Conservation (phyloP, 2,113 vertebrate species). For the Halichoerus grypus region DNA sequence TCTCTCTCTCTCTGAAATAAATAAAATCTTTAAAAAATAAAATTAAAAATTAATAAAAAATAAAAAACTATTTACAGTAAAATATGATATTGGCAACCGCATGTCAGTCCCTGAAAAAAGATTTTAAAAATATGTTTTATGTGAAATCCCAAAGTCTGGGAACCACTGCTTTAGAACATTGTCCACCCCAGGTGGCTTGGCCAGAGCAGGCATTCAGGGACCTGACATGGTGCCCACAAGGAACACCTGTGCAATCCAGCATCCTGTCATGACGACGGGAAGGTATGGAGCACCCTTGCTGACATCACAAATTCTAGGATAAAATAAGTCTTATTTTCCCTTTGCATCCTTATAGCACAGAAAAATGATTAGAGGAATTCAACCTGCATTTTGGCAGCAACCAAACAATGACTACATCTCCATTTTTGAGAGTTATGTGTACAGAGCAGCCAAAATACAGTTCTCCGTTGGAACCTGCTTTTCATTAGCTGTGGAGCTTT, state of each 20-base stretch:
- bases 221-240: fast-evolving
- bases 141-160: background rate
- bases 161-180: background rate
- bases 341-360: background rate
- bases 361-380: background rate
- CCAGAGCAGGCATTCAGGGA: no score
- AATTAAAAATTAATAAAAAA: no score
- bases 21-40: no score
- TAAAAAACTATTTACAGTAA: background rate
- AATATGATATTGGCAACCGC: background rate
- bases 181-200: background rate
- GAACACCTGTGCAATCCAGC: no score
- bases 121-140: background rate
- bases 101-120: background rate
- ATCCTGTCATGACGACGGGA: background rate
- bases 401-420: background rate
- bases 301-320: background rate
- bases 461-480: background rate
- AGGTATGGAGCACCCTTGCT: background rate
- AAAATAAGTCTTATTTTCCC: background rate
- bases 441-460: background rate
- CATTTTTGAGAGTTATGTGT: background rate
- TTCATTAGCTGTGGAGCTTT: background rate
- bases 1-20: no score
- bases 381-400: background rate